Conservation (phyloP, 35 echinoderm and acorn worm genomes). For the Antedon bifida region DNA sequence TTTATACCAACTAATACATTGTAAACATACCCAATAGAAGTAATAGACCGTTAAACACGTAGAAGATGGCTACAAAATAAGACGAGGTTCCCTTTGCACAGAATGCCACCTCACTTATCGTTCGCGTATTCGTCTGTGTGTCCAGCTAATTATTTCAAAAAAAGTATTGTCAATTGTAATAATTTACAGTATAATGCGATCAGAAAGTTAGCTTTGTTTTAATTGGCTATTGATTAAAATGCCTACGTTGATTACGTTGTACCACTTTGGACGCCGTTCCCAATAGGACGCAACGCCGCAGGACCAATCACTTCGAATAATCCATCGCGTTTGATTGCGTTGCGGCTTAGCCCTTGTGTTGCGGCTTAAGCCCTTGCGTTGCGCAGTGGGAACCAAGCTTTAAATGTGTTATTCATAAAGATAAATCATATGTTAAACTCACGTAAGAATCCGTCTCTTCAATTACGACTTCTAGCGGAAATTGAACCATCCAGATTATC, state of each 20-base stretch:
- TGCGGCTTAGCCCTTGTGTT: too few relatives aligned
- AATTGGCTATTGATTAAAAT: too few relatives aligned
- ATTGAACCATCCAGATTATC: conserved; percentile 38
- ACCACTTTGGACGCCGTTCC: not conserved
- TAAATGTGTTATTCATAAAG: too few relatives aligned
- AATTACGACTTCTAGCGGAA: conserved; percentile 24
- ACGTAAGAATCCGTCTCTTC: not conserved
- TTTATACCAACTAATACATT: too few relatives aligned
- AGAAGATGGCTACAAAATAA: conserved; percentile 34
- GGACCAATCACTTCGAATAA: too few relatives aligned
- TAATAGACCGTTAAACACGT: conserved; percentile 44
- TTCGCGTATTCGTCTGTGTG: conserved; percentile 25
- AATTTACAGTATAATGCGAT: too few relatives aligned
- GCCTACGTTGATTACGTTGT: too few relatives aligned
- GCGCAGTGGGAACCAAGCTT: too few relatives aligned
- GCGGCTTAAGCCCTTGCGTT: too few relatives aligned
- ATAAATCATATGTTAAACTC: not conserved
- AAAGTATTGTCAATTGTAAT: not conserved
- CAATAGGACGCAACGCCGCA: not conserved
- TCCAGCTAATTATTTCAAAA: conserved; percentile 14
- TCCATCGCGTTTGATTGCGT: too few relatives aligned
- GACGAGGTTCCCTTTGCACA: conserved; percentile 24
- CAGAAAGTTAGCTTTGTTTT: too few relatives aligned
- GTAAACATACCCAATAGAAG: conserved; percentile 46
- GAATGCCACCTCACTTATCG: conserved; percentile 26